A percentile compares a stretch with the other conserved stretches of the same genome.
Conservation (phyloP, 1,140 invertebrate species). For the Bombus waltoni region DNA sequence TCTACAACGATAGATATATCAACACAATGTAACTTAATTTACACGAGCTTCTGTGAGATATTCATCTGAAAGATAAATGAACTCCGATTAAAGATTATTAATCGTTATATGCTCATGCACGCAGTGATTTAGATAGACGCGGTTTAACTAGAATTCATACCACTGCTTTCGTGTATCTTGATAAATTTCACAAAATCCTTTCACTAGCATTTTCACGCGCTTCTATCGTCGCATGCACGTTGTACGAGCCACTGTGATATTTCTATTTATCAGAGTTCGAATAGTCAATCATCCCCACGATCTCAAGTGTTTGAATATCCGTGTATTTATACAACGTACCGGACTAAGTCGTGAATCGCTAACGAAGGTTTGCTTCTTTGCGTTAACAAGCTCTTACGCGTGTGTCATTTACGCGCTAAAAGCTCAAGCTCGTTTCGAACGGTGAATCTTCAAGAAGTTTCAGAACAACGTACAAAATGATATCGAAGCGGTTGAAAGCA, state of each 20-base stretch:
- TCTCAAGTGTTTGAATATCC: background rate
- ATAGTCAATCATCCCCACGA: background rate
- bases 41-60: no score
- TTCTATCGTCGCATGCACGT: background rate
- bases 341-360: background rate
- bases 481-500: no score
- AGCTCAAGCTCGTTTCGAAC: no score
- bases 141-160: conserved; percentile 21
- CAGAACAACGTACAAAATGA: no score
- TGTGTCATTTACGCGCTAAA: no score
- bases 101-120: background rate
- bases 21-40: no score
- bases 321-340: background rate
- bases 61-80: background rate
- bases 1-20: no score
- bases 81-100: background rate
- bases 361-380: no score
- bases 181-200: conserved; percentile 42
- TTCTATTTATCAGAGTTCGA: conserved; percentile 29
- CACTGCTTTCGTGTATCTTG: conserved; percentile 32
- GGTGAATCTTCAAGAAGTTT: no score
- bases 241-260: background rate
- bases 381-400: no score
- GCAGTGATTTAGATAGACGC: conserved; percentile 26
- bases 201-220: conserved; percentile 46